These are phyloP conservation scores for Tupiocoris notatus DNA, from an alignment of 2,888 invertebrate genomes.

Conservation along the genomic window DNA sequence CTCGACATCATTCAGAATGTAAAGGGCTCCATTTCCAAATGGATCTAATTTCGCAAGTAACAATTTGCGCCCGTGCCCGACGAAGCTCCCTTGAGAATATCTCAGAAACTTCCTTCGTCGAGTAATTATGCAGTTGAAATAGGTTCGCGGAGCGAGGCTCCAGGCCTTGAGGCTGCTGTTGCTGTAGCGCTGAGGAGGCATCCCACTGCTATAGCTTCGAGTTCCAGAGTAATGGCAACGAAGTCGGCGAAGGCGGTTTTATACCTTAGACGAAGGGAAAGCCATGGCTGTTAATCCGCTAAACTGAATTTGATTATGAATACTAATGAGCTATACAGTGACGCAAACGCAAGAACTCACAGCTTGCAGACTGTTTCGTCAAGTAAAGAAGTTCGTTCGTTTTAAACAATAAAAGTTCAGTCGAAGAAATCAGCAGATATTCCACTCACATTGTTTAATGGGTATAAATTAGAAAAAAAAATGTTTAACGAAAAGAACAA, in stretches of 20 bases:
- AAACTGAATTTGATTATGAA: neutral
- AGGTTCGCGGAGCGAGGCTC: neutral
- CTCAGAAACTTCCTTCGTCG: constrained; percentile 8
- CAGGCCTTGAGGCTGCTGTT: neutral
- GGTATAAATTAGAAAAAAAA: too few relatives aligned
- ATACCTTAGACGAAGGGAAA: neutral
- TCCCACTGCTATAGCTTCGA: neutral
- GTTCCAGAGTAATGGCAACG: neutral
- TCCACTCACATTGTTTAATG: too few relatives aligned
- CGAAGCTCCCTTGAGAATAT: neutral
- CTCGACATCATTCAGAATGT: neutral
- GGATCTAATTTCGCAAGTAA: constrained; percentile 15
- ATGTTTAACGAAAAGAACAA: too few relatives aligned
- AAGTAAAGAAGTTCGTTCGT: too few relatives aligned
- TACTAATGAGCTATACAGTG: neutral
- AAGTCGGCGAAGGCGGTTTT: neutral
- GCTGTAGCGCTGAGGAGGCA: neutral
- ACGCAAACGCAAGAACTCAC: neutral
- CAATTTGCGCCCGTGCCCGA: neutral
- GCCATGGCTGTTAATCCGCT: neutral
- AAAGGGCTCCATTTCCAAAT: constrained; percentile 10
- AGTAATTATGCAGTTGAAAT: constrained; percentile 7
- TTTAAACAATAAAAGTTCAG: too few relatives aligned
- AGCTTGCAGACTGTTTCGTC: neutral
- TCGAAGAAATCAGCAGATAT: too few relatives aligned